Percentiles rank a stretch among this genome's conserved stretches.
These are phyloP conservation scores for Sphenopsis melanotis DNA, from an alignment of 2,797 vertebrate genomes.

Conservation along the genomic window DNA sequence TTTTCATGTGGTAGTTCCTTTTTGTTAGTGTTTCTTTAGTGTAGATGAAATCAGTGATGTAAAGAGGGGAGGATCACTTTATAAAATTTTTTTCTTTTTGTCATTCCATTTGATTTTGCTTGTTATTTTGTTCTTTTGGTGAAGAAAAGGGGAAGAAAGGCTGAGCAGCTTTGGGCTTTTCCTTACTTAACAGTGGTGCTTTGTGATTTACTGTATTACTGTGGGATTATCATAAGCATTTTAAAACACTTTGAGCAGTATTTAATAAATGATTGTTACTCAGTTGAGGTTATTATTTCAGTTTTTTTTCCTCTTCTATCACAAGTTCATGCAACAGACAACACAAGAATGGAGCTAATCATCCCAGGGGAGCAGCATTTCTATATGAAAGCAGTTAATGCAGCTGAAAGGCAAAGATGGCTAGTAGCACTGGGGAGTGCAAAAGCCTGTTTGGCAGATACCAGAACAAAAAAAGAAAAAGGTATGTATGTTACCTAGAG, in stretches of 20 bases:
- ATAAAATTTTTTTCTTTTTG: background rate
- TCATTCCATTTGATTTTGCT: background rate
- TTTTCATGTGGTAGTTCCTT: background rate
- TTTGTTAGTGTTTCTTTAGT: background rate
- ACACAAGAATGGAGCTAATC: conserved; percentile 90
- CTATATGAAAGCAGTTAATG: conserved; percentile 93
- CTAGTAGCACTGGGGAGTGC: conserved; percentile 93
- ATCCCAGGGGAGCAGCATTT: conserved; percentile 98
- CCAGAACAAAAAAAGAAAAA: conserved; percentile 89
- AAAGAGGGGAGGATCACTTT: background rate
- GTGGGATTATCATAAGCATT: background rate
- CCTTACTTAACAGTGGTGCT: background rate
- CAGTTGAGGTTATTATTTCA: background rate
- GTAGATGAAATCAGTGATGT: background rate
- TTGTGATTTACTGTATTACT: background rate
- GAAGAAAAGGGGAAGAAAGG: background rate
- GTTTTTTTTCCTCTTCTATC: background rate
- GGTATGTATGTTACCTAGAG: conserved; percentile 68
- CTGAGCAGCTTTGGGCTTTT: background rate
- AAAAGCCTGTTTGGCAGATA: conserved; percentile 91
- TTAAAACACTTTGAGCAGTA: background rate
- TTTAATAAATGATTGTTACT: background rate
- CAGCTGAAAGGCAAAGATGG: conserved; percentile 94
- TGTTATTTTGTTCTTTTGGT: background rate
- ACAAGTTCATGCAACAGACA: conserved; percentile 89